Evolutionary conservation across 2,888 invertebrate genomes (phyloP).

Genomic region (Sphaerophoria taeniata): DNA sequence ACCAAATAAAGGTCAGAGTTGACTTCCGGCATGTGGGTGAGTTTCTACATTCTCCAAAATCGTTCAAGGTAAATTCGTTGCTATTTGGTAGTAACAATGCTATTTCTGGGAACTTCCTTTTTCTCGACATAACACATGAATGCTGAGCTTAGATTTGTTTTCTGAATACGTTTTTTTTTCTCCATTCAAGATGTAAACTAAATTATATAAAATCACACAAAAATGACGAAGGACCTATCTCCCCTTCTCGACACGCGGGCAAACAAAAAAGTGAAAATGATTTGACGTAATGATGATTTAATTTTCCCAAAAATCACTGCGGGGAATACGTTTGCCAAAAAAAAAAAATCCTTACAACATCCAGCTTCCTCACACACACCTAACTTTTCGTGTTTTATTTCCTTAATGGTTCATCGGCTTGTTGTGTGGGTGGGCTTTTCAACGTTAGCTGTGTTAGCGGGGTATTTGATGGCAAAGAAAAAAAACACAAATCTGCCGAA

Average conservation of each 20-base stretch:
- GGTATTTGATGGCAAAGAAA: not conserved
- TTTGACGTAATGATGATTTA: conserved; percentile 75
- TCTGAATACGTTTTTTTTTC: conserved; percentile 14
- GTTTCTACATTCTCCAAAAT: conserved; percentile 52
- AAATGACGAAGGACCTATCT: conserved; percentile 26
- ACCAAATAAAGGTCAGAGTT: too few species aligned
- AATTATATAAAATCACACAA: not conserved
- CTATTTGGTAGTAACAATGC: conserved; percentile 37
- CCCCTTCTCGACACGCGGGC: conserved; percentile 25
- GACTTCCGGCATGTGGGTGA: conserved; percentile 22
- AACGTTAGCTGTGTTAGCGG: not conserved
- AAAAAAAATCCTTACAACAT: not conserved
- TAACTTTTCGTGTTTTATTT: conserved; percentile 1
- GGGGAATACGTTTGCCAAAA: conserved; percentile 56
- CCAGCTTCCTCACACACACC: not conserved
- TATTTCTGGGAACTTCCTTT: conserved; percentile 35
- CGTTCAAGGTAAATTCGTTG: conserved; percentile 61
- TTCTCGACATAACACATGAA: conserved; percentile 9
- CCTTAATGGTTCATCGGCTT: conserved; percentile 31
- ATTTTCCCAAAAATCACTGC: conserved; percentile 72
- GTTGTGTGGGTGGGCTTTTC: too few species aligned
- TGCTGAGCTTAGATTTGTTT: conserved; percentile 69
- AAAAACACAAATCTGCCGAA: conserved; percentile 35
- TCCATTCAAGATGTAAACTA: conserved; percentile 35
- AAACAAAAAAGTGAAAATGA: conserved; percentile 71